Evolutionary conservation across 23 tunicate genomes (phyloP).

Genomic region (Ascidia mentula): DNA sequence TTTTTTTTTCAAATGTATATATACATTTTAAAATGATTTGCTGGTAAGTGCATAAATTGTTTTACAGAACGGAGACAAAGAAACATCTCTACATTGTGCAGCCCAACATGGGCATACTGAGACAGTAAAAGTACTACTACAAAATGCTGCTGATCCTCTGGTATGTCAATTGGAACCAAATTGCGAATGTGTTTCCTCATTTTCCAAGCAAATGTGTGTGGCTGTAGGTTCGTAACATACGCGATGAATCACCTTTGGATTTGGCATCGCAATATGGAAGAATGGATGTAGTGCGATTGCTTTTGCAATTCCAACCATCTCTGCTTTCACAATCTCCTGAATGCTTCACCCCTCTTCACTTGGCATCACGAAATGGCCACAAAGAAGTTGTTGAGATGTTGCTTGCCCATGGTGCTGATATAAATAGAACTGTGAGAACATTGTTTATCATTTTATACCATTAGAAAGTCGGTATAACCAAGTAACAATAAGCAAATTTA

Average conservation of each 20-base stretch:
- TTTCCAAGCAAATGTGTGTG: too few species aligned
- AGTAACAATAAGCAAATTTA: too few species aligned
- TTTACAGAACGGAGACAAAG: conserved; percentile 74
- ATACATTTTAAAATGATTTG: too few species aligned
- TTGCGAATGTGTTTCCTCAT: neutral
- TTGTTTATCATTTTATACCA: too few species aligned
- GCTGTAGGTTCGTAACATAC: conserved; percentile 72
- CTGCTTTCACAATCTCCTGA: conserved; percentile 40
- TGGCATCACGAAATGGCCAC: conserved; percentile 86
- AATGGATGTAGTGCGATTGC: conserved; percentile 50
- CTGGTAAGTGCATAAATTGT: too few species aligned
- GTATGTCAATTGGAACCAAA: conserved; percentile 44
- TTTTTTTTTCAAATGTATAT: too few species aligned
- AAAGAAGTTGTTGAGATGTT: conserved; percentile 74
- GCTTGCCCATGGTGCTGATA: conserved; percentile 84
- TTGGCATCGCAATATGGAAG: conserved; percentile 88
- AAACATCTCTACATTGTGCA: conserved; percentile 84
- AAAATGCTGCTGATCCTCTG: conserved; percentile 65
- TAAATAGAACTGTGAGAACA: conserved; percentile 48
- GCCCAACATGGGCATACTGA: conserved; percentile 74
- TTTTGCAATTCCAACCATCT: conserved; percentile 58
- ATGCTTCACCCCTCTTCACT: conserved; percentile 74
- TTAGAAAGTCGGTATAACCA: too few species aligned
- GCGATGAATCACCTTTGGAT: conserved; percentile 75
- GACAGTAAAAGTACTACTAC: conserved; percentile 45